These are phyloP conservation scores for Osedax frankpressi DNA, from an alignment of 2,888 invertebrate species.

Conservation along the genomic window DNA sequence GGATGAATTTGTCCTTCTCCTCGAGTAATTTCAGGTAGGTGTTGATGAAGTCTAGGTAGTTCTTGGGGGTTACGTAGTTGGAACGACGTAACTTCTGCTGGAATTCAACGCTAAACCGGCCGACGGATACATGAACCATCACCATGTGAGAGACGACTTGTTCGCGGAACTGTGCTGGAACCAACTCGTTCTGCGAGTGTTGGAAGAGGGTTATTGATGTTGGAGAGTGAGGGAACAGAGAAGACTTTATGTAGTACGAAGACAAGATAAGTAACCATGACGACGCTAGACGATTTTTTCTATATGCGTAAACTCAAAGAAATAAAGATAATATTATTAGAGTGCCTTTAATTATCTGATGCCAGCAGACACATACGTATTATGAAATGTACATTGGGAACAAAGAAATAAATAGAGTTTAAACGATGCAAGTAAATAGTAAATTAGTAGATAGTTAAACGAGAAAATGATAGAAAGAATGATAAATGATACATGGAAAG, in stretches of 20 bases:
- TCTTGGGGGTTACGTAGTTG: conserved; percentile 81
- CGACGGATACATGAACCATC: conserved; percentile 66
- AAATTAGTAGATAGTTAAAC: no score
- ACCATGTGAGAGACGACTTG: conserved; percentile 71
- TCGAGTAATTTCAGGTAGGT: conserved; percentile 64
- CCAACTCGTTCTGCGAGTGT: conserved; percentile 52
- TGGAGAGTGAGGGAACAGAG: not conserved
- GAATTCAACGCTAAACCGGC: conserved; percentile 61
- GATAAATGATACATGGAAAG: no score
- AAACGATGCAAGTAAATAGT: no score
- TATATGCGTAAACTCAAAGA: not conserved
- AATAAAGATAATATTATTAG: no score
- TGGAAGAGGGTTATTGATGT: not conserved
- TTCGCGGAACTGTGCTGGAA: conserved; percentile 58
- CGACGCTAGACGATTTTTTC: not conserved
- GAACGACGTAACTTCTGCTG: conserved; percentile 60
- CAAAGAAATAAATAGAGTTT: no score
- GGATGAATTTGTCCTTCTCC: conserved; percentile 54
- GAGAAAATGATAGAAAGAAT: no score
- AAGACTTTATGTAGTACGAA: not conserved
- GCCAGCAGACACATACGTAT: no score
- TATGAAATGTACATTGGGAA: no score
- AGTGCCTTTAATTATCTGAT: no score
- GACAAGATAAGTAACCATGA: not conserved
- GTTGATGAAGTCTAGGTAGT: conserved; percentile 73